Evolutionary conservation across 2,888 invertebrate species (phyloP).

Genomic region (Ophion costatus): DNA sequence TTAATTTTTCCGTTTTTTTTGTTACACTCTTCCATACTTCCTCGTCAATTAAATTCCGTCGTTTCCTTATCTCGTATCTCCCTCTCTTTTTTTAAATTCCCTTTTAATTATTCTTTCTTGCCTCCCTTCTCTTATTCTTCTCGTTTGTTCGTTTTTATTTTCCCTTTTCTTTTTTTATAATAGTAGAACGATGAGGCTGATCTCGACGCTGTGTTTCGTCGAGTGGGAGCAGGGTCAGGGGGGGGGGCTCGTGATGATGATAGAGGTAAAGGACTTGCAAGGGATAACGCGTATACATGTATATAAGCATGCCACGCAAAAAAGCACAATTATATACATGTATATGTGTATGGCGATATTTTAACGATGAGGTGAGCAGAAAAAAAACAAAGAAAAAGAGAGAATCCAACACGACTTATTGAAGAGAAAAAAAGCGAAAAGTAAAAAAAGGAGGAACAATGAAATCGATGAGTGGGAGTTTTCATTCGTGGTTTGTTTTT

Average conservation of each 20-base stretch:
- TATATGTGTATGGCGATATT: slow-evolving; percentile 59
- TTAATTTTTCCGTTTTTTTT: not conserved
- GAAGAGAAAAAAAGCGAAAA: slow-evolving; percentile 40
- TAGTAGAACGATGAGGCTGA: slow-evolving; percentile 66
- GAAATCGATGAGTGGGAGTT: slow-evolving; percentile 72
- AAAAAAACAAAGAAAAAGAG: not conserved
- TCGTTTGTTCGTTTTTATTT: slow-evolving; percentile 28
- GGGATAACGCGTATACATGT: slow-evolving; percentile 67
- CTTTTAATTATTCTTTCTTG: not conserved
- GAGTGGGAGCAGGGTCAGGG: slow-evolving; percentile 7
- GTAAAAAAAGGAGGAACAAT: slow-evolving; percentile 64
- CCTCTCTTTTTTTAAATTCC: slow-evolving; percentile 43
- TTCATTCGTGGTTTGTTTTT: slow-evolving; percentile 56
- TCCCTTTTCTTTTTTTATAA: slow-evolving; percentile 67
- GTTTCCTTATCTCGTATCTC: slow-evolving; percentile 60
- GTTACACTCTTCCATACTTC: slow-evolving; percentile 61
- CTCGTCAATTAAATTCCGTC: slow-evolving; percentile 74
- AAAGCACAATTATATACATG: slow-evolving; percentile 67
- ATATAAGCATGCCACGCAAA: slow-evolving; percentile 64
- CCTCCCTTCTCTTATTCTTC: slow-evolving; percentile 34
- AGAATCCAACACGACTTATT: not conserved
- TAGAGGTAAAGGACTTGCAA: slow-evolving; percentile 3
- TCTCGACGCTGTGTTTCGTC: slow-evolving; percentile 55
- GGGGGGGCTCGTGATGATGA: not conserved
- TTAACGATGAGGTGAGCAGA: slow-evolving; percentile 32